Base-by-base conservation (phyloP, 2,888 invertebrate species). In the Stenoptilia bipunctidactyla region DNA sequence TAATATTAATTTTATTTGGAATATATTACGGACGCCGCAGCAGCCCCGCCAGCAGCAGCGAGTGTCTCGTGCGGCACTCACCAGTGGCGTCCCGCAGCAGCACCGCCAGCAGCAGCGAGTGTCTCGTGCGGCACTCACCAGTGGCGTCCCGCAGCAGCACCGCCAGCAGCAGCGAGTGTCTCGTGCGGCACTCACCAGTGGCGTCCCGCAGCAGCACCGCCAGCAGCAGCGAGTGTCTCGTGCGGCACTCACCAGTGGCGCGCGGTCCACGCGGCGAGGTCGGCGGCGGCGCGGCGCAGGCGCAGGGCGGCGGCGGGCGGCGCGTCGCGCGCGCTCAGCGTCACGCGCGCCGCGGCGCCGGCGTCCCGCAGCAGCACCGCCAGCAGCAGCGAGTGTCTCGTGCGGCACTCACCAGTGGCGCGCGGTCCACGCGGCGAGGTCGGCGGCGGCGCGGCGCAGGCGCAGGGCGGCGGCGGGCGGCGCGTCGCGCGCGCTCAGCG, bases 221-320 rank as follows among this genome's bases (percentile, higher is more conserved):
- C 53, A 94, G 85, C 13, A 92, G 86, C 0, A 87, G 79, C 35
- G n/a, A 91, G 25, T 9, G 25, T 9, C 25, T 5, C 5, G 5
- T 6, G 87, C 86, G 65, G 92, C 89, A 85, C 91, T 88, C 42
- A 87, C 82, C 45, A 86, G 51, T 91, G 5, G 5, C 25, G 87
- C 25, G 93, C 92, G 2, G 94, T n/a, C n/a, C n/a, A n/a, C 92
- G 75, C 94, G 93, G 8, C 94, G 90, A 0, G 93, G 93, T 42
- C 96, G 87, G 43, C 94, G 87, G 48, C 60, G 1, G 92, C 92
- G 73, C 97, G 97, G 39, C 94, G 87, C 42, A 97, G 80, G 25
- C 25, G 5, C 25, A 5, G 9, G 25, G 25, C 25, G 25, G 25
- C 25, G 25, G 33, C 33, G 33, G 12, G 33, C 10, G 4, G 8